Evolutionary conservation across 2,888 invertebrate species (phyloP).

Genomic region (Laothoe populi): DNA sequence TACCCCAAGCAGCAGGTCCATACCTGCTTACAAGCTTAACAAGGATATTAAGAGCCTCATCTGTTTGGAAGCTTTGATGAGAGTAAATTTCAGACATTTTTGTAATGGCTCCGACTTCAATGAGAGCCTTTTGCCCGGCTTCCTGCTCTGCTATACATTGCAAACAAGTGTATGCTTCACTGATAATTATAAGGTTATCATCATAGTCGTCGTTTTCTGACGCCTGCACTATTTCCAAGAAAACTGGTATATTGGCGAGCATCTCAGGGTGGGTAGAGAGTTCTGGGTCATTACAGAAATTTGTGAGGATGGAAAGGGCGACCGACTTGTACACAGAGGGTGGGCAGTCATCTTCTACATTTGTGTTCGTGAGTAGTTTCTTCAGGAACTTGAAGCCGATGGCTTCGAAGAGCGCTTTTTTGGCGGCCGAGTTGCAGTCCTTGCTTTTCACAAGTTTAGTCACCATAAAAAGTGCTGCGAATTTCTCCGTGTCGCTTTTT

Average conservation of each 20-base stretch:
- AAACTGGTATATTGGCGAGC: constrained; percentile 92
- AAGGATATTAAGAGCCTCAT: constrained; percentile 93
- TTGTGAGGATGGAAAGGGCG: constrained; percentile 93
- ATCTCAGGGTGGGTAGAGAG: constrained; percentile 93
- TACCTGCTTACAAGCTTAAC: constrained; percentile 90
- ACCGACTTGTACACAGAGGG: constrained; percentile 96
- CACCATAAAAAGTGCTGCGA: constrained; percentile 96
- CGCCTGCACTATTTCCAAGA: constrained; percentile 92
- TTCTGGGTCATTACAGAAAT: constrained; percentile 93
- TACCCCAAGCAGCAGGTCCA: constrained; percentile 91
- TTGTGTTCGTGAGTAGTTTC: constrained; percentile 90
- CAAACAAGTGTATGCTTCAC: constrained; percentile 93
- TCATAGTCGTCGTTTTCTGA: constrained; percentile 94
- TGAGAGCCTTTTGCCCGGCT: constrained; percentile 91
- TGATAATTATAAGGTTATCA: constrained; percentile 93
- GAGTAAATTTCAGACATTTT: constrained; percentile 95
- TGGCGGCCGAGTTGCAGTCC: constrained; percentile 91
- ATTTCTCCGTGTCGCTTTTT: constrained; percentile 94
- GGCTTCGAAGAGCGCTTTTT: constrained; percentile 93
- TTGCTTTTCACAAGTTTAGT: constrained; percentile 94
- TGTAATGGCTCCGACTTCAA: constrained; percentile 90
- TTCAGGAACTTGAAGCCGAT: constrained; percentile 95
- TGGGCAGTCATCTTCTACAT: constrained; percentile 94
- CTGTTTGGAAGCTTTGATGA: constrained; percentile 94
- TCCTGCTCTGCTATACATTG: constrained; percentile 92